phyloP scores from a whole-genome alignment of 2,113 vertebrate genomes.

The Nibea albiflora region DNA sequence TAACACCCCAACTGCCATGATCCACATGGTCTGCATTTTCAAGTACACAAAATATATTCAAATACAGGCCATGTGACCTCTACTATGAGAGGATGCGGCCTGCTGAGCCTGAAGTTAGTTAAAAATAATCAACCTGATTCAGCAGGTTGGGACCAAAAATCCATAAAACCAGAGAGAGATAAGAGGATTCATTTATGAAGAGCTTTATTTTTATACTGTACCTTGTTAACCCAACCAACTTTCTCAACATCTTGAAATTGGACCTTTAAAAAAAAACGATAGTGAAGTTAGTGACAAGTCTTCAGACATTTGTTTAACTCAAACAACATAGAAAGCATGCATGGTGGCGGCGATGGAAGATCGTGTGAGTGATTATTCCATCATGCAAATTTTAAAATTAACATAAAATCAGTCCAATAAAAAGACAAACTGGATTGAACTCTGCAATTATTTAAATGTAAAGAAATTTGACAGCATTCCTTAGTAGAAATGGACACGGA shows the following conservation, averaged over 20 bases:
- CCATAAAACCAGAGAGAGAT: background rate
- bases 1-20: background rate
- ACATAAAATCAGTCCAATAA: background rate
- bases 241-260: slow-evolving; percentile 93
- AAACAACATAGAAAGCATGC: slow-evolving; percentile 16
- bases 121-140: background rate
- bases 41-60: background rate
- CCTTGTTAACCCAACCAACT: slow-evolving; percentile 97
- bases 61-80: background rate
- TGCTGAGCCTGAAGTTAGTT: too few species aligned
- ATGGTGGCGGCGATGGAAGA: background rate
- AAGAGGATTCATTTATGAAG: background rate
- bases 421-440: background rate
- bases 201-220: slow-evolving; percentile 67
- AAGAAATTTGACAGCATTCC: background rate
- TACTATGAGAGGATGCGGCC: background rate
- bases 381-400: slow-evolving; percentile 20
- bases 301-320: accelerated
- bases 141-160: background rate
- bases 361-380: background rate
- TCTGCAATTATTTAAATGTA: too few species aligned
- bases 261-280: slow-evolving; percentile 80
- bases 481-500: background rate
- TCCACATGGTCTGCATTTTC: background rate
- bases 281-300: background rate